Percentiles rank a stretch among this genome's conserved stretches.
These are phyloP conservation scores for Apeira syringaria DNA, from an alignment of 2,888 invertebrate genomes.

Conservation along the genomic window DNA sequence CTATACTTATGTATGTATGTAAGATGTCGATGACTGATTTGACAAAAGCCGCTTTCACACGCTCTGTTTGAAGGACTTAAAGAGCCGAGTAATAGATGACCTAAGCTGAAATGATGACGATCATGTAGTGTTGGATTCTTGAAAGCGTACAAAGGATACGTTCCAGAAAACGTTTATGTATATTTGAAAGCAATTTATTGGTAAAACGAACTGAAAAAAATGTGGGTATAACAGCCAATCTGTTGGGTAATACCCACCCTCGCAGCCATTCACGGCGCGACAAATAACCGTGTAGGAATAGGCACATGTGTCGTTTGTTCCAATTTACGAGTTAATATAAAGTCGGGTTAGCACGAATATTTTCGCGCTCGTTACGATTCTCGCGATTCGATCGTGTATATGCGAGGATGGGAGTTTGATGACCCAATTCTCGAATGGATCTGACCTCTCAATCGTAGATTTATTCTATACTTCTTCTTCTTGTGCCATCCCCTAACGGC, in stretches of 20 bases:
- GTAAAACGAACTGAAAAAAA: background rate
- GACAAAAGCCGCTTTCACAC: too few relatives aligned
- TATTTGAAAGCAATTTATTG: background rate
- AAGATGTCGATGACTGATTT: too few relatives aligned
- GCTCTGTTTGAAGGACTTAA: too few relatives aligned
- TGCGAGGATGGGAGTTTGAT: slow-evolving; percentile 11
- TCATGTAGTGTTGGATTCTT: too few relatives aligned
- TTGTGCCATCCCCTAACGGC: too few relatives aligned
- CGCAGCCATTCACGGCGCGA: slow-evolving; percentile 15
- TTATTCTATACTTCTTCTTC: too few relatives aligned
- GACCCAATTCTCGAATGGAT: slow-evolving; percentile 13
- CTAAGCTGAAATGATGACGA: too few relatives aligned
- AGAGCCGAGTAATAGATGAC: too few relatives aligned
- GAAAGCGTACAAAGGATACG: too few relatives aligned
- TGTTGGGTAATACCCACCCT: slow-evolving; percentile 14
- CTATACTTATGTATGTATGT: too few relatives aligned
- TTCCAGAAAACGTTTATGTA: too few relatives aligned
- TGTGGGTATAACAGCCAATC: slow-evolving; percentile 15
- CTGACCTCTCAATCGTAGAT: slow-evolving; percentile 14
- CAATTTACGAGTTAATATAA: slow-evolving; percentile 71
- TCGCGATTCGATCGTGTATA: slow-evolving; percentile 34
- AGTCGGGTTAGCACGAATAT: slow-evolving; percentile 54
- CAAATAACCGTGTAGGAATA: slow-evolving; percentile 27
- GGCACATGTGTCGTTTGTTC: slow-evolving; percentile 47
- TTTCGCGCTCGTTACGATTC: slow-evolving; percentile 41